Evolutionary conservation across 2,113 vertebrate genomes (phyloP), one percentile per base, ranked within the genome.

Genomic region (Pleuronectes platessa): DNA sequence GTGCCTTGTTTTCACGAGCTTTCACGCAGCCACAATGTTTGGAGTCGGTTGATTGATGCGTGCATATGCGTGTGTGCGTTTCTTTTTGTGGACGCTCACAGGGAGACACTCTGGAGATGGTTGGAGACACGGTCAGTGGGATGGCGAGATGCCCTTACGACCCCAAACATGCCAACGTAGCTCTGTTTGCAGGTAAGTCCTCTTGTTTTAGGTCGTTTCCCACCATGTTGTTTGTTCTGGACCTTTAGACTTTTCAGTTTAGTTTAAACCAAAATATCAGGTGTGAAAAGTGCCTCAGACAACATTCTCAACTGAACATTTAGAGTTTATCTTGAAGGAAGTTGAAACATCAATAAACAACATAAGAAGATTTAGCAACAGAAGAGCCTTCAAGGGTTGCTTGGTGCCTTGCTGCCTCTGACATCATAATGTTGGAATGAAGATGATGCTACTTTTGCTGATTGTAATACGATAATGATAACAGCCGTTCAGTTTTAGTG

Each of bases 101-200:
- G 98, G 95, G 95, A 80, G 97, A 99, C 93, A 96, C 94, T 0
- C 93, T 99, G 59, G 96, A 97, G 90, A 97, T 96, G 81, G 26
- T 96, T 0, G 97, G 96, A 51, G 97, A 98, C 87, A 94, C 95
- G 27, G 94, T 99, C 88, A 98, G 97, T 0, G 97, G 98, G 35
- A 99, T 99, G 97, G 98, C 98, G 0, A 95, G 97, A 5, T 99
- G 97, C 75, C 98, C 98, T 0, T 99, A 99, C 0, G 98, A 99
- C 81, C 97, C 97, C 68, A 98, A 97, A 85, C 97, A 99, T 0
- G 97, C 96, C 86, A 99, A 98, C 2, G 97, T 99, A 3, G 98
- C 97, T 67, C 93, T 97, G 51, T 98, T 98, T 87, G 96, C 98
- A 83, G 98, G 98, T 98, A 88, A 91, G 13, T 47, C 15, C 45